Evolutionary conservation across 2,888 invertebrate genomes (phyloP), one percentile per base, ranked within the genome.

Genomic region (Monopis laevigella): DNA sequence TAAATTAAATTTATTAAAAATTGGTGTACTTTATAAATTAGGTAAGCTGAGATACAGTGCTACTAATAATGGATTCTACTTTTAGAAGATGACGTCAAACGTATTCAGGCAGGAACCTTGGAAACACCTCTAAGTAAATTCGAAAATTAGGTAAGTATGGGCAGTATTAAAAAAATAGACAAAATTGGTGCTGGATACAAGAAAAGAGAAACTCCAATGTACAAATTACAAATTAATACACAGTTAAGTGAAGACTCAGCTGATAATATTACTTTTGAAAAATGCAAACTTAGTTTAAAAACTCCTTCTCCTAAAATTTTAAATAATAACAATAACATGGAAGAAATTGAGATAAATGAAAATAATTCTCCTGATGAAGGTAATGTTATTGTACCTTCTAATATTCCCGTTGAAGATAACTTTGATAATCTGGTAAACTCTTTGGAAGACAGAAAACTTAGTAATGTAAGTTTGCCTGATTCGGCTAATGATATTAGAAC

Each of bases 31-130:
- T n/a, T n/a, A n/a, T n/a, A n/a, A n/a, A n/a, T n/a, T n/a, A n/a
- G n/a, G n/a, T n/a, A n/a, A n/a, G n/a, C n/a, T n/a, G n/a, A n/a
- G n/a, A n/a, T n/a, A n/a, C n/a, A n/a, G n/a, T n/a, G n/a, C n/a
- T n/a, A n/a, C n/a, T n/a, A n/a, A 34, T 14, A 36, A 70, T 77
- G 70, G 82, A 80, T 49, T 64, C 82, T 45, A 84, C 82, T 48
- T 90, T 89, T 67, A 81, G 88, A 88, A 61, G 88, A 87, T 51
- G 89, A 90, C 58, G 83, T 90, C 45, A 71, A 78, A 52, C 74
- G 82, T 54, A 78, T 86, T 32, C 82, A 82, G 54, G 68, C 62
- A 40, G 60, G 59, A 32, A 13, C n/a, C n/a, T n/a, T n/a, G n/a
- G n/a, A n/a, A n/a, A n/a, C n/a, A n/a, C n/a, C n/a, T n/a, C n/a